Evolutionary conservation across 2,113 vertebrate species (phyloP).

Genomic region (Zapus hudsonius): DNA sequence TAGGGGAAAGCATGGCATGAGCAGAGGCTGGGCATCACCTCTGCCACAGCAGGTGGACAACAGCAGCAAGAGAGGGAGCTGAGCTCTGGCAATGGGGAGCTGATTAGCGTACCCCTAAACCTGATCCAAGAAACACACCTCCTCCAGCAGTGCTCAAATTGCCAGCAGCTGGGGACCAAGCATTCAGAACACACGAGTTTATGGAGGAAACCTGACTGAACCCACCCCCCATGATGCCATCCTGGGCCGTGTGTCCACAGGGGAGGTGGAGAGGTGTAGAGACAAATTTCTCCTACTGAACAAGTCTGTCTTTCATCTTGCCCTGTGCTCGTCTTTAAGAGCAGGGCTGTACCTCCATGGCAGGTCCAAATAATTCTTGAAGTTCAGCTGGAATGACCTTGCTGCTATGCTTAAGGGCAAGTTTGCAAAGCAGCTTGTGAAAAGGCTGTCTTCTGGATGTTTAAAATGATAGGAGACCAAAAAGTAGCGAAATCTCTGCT

Average conservation of each 20-base stretch:
- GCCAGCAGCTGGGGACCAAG: too few species aligned
- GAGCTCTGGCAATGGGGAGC: too few species aligned
- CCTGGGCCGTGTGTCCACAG: background rate
- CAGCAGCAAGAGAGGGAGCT: too few species aligned
- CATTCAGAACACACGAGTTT: too few species aligned
- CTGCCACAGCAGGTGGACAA: too few species aligned
- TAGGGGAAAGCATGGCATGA: too few species aligned
- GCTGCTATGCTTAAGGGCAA: background rate
- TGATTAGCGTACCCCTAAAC: too few species aligned
- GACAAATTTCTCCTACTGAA: background rate
- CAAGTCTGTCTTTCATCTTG: background rate
- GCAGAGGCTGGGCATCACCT: too few species aligned
- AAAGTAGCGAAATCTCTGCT: background rate
- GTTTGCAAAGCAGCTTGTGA: background rate
- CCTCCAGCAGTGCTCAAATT: too few species aligned
- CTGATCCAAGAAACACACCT: too few species aligned
- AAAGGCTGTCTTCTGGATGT: background rate
- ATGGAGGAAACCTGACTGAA: too few species aligned
- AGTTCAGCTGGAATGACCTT: background rate
- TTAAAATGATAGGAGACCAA: background rate
- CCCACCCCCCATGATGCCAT: background rate
- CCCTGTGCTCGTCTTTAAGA: slow-evolving; percentile 8
- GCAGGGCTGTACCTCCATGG: slow-evolving; percentile 19
- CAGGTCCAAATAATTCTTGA: background rate
- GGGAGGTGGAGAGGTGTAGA: background rate